A percentile compares a stretch with the other conserved stretches of the same genome.
These are phyloP conservation scores for Stichodactyla helianthus DNA, from an alignment of 64 coral and sea anemone genomes.

Conservation along the genomic window DNA sequence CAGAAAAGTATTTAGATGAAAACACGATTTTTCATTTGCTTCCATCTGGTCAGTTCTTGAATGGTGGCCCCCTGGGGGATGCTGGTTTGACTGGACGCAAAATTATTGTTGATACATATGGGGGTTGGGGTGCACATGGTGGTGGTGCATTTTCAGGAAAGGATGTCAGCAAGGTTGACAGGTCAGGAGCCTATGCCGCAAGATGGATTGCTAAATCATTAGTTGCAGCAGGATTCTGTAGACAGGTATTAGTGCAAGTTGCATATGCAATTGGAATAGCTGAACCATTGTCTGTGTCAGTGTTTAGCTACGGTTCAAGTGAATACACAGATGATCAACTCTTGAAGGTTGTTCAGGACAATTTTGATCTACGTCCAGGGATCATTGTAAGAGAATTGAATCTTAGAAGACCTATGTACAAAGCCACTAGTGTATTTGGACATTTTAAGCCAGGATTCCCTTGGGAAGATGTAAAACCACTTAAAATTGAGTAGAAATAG, in stretches of 20 bases:
- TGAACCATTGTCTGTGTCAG: slow-evolving; percentile 77
- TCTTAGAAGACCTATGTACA: slow-evolving; percentile 77
- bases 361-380: slow-evolving; percentile 88
- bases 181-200: slow-evolving; percentile 82
- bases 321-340: slow-evolving; percentile 73
- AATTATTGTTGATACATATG: slow-evolving; percentile 91
- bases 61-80: slow-evolving; percentile 70
- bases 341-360: slow-evolving; percentile 60
- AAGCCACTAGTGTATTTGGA: slow-evolving; percentile 76
- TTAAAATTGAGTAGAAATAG: background rate
- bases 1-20: slow-evolving; percentile 82
- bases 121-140: slow-evolving; percentile 90
- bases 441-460: slow-evolving; percentile 87
- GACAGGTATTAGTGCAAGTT: slow-evolving; percentile 67
- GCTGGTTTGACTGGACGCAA: slow-evolving; percentile 85
- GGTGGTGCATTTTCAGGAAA: slow-evolving; percentile 91
- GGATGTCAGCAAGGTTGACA: slow-evolving; percentile 90
- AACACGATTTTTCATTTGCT: slow-evolving; percentile 72
- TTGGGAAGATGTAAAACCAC: slow-evolving; percentile 75
- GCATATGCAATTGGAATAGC: slow-evolving; percentile 75
- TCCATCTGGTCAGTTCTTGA: slow-evolving; percentile 66
- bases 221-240: slow-evolving; percentile 76
- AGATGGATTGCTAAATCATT: slow-evolving; percentile 91
- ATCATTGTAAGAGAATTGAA: slow-evolving; percentile 75
- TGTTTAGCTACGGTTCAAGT: slow-evolving; percentile 81